Evolutionary conservation across 1,140 invertebrate species (phyloP).

Genomic region (Saccostrea glomerata): DNA sequence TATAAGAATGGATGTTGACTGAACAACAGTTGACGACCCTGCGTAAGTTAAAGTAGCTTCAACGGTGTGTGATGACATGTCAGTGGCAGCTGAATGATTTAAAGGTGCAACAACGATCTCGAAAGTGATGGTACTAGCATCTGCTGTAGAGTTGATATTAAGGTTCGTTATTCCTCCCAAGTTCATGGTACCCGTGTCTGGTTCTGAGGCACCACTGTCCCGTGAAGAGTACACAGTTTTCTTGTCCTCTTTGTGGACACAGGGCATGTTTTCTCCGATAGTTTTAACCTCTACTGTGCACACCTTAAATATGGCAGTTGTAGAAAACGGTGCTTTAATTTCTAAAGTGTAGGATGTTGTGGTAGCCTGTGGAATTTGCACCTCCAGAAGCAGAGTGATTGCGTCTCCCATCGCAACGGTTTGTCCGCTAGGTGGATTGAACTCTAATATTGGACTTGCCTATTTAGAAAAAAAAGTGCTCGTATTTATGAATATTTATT

Average conservation of each 20-base stretch:
- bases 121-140: conserved; percentile 40
- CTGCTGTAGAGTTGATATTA: conserved; percentile 12
- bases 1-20: conserved; percentile 3
- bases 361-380: conserved; percentile 49
- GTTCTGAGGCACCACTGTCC: background rate
- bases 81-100: conserved; percentile 25
- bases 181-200: conserved; percentile 43
- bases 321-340: conserved; percentile 42
- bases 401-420: conserved; percentile 41
- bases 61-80: conserved; percentile 18
- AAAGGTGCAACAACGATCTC: conserved; percentile 50
- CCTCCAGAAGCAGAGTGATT: background rate
- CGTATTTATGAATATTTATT: background rate
- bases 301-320: conserved; percentile 51
- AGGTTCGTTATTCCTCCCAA: conserved; percentile 54
- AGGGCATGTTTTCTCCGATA: conserved; percentile 62
- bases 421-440: background rate
- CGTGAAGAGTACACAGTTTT: conserved; percentile 39
- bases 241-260: conserved; percentile 45
- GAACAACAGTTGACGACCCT: background rate
- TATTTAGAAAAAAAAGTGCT: background rate
- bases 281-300: conserved; percentile 50
- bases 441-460: conserved; percentile 19
- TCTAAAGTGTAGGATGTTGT: conserved; percentile 47
- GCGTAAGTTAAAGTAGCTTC: conserved; percentile 35